Base-by-base conservation (phyloP, 1,140 invertebrate species). In the Drosophila busckii region DNA sequence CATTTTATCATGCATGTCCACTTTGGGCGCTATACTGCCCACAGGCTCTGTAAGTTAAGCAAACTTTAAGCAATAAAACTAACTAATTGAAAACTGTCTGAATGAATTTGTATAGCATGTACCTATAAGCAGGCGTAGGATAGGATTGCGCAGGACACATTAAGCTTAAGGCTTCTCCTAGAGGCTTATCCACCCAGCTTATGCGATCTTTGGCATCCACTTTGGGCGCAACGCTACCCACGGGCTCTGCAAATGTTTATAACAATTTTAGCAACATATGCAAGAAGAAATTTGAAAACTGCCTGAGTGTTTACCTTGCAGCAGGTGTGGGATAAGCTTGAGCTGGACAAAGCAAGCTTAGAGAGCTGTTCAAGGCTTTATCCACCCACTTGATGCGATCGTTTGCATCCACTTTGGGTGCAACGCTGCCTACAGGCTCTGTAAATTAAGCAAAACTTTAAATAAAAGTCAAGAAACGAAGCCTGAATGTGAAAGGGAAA, bases 391-490 rank as follows among this genome's bases (percentile, higher is more conserved):
- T 62, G 2, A 84, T 66, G 22, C 69, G 88, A 82, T 92, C 92
- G 44, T 91, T 92, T 32, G 91, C 91, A 49, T 92, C 92, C 75
- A 95, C 91, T 87, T 93, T 93, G 20, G 94, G 94, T 26, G 91
- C 90, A 52, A 93, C 93, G 67, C 92, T 91, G 76, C 92, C 92
- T 60, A 95, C 90, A 13, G 94, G 94, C 84, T 95, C 94, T 95
- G 88, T 20, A 60, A 63, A 7, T 15, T 29, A 16, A 22, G 1
- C 22, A 29, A 23, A 52, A 17, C 15, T 40, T 3, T 16, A n/a
- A 9, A 32, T 20, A 4, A 40, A 1, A 5, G 0, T 5, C 17
- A 6, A 31, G n/a, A 10, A 1, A 3, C 20, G 2, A 20, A 17
- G 12, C 56, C 63, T 53, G 35, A 35, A 59, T 54, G 56, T 59